Conservation (phyloP, 2,113 vertebrate genomes). For the Gopherus flavomarginatus region DNA sequence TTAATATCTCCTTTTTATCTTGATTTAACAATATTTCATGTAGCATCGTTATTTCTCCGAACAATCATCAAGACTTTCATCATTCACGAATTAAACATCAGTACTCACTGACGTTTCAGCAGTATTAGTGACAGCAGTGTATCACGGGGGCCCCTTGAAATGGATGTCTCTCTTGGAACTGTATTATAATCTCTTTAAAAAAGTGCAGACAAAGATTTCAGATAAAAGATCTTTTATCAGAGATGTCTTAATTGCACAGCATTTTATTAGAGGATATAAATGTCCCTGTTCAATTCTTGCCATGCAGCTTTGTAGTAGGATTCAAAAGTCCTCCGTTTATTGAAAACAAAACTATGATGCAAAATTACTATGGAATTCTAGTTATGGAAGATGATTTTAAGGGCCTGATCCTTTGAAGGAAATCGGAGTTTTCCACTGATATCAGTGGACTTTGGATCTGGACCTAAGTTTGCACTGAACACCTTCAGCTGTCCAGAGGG, state of each 20-base stretch:
- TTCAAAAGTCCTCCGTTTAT: not conserved
- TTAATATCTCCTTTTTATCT: not conserved
- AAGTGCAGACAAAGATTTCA: not conserved
- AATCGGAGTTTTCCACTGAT: not conserved
- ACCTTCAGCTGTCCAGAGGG: fast-evolving
- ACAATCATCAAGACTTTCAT: conserved; percentile 17
- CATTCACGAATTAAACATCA: conserved; percentile 25
- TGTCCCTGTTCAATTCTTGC: not conserved
- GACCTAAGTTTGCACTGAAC: too few relatives aligned
- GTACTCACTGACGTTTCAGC: conserved; percentile 16
- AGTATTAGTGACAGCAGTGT: not conserved
- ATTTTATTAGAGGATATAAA: not conserved
- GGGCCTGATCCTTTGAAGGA: fast-evolving
- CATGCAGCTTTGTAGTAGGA: not conserved
- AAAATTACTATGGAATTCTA: not conserved
- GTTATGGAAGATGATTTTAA: not conserved
- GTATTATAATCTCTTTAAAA: not conserved
- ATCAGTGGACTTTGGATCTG: fast-evolving
- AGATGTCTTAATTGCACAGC: not conserved
- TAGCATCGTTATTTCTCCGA: not conserved
- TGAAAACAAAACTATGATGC: not conserved
- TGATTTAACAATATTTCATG: not conserved
- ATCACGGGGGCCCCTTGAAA: not conserved
- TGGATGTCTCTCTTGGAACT: not conserved
- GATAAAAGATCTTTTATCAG: not conserved